Percentiles rank a stretch among this genome's conserved stretches.
phyloP scores from a whole-genome alignment of 2,797 vertebrate species.

The Chelon auratus region DNA sequence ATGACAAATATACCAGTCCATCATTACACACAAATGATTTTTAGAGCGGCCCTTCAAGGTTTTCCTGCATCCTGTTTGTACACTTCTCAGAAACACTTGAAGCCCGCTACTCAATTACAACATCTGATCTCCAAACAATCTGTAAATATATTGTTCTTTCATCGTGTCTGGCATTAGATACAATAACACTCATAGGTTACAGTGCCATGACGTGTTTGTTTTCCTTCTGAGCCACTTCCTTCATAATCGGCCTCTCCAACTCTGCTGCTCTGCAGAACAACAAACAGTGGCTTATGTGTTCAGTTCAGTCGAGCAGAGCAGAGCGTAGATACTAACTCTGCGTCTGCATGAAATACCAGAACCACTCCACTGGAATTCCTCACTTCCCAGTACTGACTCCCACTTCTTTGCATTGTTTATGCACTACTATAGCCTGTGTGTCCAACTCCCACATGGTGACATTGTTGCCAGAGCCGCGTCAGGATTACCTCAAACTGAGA shows the following conservation, averaged over 20 bases:
- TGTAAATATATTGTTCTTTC: conserved; percentile 26
- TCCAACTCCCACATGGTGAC: conserved; percentile 57
- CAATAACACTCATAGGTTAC: conserved; percentile 17
- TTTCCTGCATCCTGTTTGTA: conserved; percentile 1
- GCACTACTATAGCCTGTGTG: conserved; percentile 45
- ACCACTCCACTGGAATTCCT: conserved; percentile 75
- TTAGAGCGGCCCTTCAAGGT: neutral
- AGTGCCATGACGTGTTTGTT: conserved; percentile 46
- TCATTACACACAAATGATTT: no score
- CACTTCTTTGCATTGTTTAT: conserved; percentile 68
- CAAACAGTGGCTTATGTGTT: conserved; percentile 77
- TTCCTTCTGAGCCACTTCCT: conserved; percentile 61
- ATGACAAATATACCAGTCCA: neutral
- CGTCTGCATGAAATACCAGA: conserved; percentile 68
- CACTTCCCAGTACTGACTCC: conserved; percentile 67
- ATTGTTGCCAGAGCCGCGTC: conserved; percentile 42
- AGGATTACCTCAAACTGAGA: conserved; percentile 21
- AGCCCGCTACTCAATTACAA: conserved; percentile 6
- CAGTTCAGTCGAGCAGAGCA: conserved; percentile 61
- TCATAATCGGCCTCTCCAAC: conserved; percentile 52
- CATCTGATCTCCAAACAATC: conserved; percentile 22
- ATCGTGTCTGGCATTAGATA: conserved; percentile 15
- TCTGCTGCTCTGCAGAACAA: conserved; percentile 56
- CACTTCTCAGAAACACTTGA: conserved; percentile 17
- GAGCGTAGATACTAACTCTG: conserved; percentile 56